These are phyloP conservation scores for Trichacis sp. DNA, from an alignment of 2,888 invertebrate species.

Conservation along the genomic window DNA sequence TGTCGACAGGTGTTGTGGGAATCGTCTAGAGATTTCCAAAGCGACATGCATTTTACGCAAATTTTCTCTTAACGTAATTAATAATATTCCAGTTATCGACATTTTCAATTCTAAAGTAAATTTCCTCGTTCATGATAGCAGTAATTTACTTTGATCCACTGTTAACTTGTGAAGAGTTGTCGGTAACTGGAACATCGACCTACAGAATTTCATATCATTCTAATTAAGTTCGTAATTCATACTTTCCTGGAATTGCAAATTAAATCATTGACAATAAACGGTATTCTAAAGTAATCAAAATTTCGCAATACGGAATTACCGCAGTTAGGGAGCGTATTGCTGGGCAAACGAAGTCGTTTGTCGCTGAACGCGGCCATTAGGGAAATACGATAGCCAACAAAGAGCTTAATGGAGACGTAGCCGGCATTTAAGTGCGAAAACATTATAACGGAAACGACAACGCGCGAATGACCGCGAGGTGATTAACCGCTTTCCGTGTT, in stretches of 20 bases:
- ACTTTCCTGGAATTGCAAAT: not conserved
- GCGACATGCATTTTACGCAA: too few species aligned
- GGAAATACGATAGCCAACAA: slow-evolving; percentile 18
- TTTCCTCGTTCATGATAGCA: too few species aligned
- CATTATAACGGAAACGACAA: slow-evolving; percentile 18
- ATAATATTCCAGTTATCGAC: too few species aligned
- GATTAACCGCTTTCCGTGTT: slow-evolving; percentile 5
- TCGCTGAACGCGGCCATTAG: slow-evolving; percentile 47
- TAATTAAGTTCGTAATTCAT: too few species aligned
- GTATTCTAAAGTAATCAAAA: too few species aligned
- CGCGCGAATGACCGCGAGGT: slow-evolving; percentile 3
- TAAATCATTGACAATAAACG: too few species aligned
- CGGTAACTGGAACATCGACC: too few species aligned
- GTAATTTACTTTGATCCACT: too few species aligned
- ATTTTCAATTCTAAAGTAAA: too few species aligned
- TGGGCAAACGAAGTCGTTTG: slow-evolving; percentile 7
- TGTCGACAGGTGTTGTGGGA: slow-evolving; percentile 57
- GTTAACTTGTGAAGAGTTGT: too few species aligned
- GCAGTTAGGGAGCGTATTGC: slow-evolving; percentile 31
- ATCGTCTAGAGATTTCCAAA: slow-evolving; percentile 38
- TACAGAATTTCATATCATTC: too few species aligned
- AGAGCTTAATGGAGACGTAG: slow-evolving; percentile 11
- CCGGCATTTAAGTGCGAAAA: slow-evolving; percentile 9
- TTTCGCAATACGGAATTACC: slow-evolving; percentile 15
- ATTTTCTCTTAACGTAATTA: too few species aligned